These are phyloP conservation scores for Verasper variegatus DNA, from an alignment of 2,113 vertebrate genomes.

Conservation along the genomic window DNA sequence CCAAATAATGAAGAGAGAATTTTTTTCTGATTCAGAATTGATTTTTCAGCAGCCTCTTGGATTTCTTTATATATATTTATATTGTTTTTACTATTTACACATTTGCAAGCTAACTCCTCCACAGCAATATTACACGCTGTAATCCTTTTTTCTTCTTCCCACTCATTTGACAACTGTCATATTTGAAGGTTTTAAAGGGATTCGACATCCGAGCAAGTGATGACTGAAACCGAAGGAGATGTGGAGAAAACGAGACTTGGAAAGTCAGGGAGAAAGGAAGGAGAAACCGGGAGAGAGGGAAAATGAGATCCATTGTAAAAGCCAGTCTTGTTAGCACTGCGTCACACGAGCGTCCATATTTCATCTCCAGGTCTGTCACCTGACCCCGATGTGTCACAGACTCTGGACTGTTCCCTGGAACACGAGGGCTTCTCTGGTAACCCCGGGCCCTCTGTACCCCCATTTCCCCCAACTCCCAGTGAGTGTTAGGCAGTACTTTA, in stretches of 20 bases:
- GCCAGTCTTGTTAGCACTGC: conserved; percentile 75
- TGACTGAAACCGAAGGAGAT: conserved; percentile 23
- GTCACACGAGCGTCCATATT: conserved; percentile 74
- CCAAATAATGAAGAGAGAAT: too few relatives aligned
- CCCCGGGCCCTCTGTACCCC: conserved; percentile 52
- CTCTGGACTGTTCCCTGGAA: conserved; percentile 71
- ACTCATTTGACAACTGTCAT: conserved; percentile 16
- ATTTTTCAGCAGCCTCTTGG: neutral
- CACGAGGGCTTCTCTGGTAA: conserved; percentile 69
- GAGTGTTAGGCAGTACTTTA: conserved; percentile 77
- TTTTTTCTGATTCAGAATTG: neutral
- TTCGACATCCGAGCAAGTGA: conserved; percentile 24
- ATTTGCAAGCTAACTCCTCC: neutral
- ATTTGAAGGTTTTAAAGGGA: conserved; percentile 28
- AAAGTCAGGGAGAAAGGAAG: conserved; percentile 11
- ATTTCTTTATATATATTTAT: neutral
- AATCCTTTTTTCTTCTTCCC: conserved; percentile 1
- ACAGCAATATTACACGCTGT: neutral
- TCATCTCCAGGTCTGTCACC: conserved; percentile 75
- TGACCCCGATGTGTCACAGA: conserved; percentile 75
- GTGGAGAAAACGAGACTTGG: neutral
- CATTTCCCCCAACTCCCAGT: conserved; percentile 48
- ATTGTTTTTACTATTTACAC: neutral
- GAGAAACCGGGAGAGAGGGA: conserved; percentile 35
- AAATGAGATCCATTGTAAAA: conserved; percentile 73